Evolutionary conservation across 2,113 vertebrate species (phyloP), one percentile per base, ranked within the genome.

Genomic region (Sinocyclocheilus rhinocerous): DNA sequence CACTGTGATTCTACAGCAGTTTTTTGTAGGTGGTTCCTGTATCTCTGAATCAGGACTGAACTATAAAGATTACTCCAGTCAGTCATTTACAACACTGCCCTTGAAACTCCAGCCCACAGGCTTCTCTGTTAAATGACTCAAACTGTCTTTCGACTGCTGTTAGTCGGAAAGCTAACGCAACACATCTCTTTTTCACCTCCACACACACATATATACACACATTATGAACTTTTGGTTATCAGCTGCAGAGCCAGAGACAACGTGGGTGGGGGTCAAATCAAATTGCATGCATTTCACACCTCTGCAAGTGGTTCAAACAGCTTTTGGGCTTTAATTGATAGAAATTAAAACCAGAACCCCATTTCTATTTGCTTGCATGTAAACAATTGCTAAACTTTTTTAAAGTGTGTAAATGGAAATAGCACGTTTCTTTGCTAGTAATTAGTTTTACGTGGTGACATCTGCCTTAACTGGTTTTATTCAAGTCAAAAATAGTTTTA

Each of bases 191-290:
- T 57, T 67, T 84, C 52, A 11, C n/a, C 39, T 20, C 84, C 86
- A 65, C 65, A 84, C 42, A 45, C 9, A 52, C 61, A 55, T 33
- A 76, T 12, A 61, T 7, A 81, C 36, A 83, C 39, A 50, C 4
- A 48, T 48, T 67, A 72, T 76, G 76, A 84, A 83, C 57, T 48
- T 81, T 36, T 81, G 24, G 29, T 26, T 67, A 48, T 77, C 50
- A 78, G 15, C 50, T 70, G 72, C 80, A 82, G 67, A 39, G 18
- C 57, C 80, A 78, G 67, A 39, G 18, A 67, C 36, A 26, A n/a
- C 10, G 85, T 85, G 83, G 88, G 88, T 6, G 88, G 83, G 86
- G 86, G 83, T 87, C 86, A 89, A 80, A 83, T 70, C 22, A 26
- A 57, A 75, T 87, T 75, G 84, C 82, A 76, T 76, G n/a, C 4